Conservation (phyloP, 2,888 invertebrate genomes). For the Cremastinae sp. region DNA sequence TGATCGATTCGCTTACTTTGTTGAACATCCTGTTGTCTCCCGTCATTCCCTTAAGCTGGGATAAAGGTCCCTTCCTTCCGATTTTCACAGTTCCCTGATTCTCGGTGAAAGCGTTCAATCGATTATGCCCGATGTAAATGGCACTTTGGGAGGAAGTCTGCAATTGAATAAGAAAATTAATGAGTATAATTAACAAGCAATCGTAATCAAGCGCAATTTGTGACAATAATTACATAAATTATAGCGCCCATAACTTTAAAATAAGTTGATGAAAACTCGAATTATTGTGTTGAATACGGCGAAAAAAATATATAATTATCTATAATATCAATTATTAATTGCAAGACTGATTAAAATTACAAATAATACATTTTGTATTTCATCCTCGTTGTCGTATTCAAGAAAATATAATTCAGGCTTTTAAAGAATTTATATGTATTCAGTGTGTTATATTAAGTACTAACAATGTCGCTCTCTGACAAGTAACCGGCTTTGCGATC, state of each 20-base stretch:
- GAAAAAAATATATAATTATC: too few relatives aligned
- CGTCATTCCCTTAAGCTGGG: neutral
- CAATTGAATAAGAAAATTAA: neutral
- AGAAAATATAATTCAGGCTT: too few relatives aligned
- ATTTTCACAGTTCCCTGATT: slow-evolving; percentile 12
- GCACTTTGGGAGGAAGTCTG: slow-evolving; percentile 27
- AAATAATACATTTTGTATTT: too few relatives aligned
- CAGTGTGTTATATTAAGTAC: slow-evolving; percentile 4
- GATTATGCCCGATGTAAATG: slow-evolving; percentile 26
- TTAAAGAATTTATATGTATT: too few relatives aligned
- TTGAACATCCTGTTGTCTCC: neutral
- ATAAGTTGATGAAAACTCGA: too few relatives aligned
- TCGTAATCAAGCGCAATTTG: too few relatives aligned
- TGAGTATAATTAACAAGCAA: neutral
- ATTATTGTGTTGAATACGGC: too few relatives aligned
- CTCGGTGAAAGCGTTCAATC: slow-evolving; percentile 29
- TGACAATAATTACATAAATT: too few relatives aligned
- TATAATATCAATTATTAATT: too few relatives aligned
- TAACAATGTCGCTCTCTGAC: slow-evolving; percentile 10
- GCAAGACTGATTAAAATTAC: too few relatives aligned
- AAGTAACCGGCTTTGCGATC: neutral
- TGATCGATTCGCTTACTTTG: slow-evolving; percentile 4
- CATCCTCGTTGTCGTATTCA: too few relatives aligned
- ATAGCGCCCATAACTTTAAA: too few relatives aligned
- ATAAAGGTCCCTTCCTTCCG: neutral